These are phyloP conservation scores for Macrotrachela quadricornifera DNA, from an alignment of 1,140 invertebrate species.

Conservation along the genomic window DNA sequence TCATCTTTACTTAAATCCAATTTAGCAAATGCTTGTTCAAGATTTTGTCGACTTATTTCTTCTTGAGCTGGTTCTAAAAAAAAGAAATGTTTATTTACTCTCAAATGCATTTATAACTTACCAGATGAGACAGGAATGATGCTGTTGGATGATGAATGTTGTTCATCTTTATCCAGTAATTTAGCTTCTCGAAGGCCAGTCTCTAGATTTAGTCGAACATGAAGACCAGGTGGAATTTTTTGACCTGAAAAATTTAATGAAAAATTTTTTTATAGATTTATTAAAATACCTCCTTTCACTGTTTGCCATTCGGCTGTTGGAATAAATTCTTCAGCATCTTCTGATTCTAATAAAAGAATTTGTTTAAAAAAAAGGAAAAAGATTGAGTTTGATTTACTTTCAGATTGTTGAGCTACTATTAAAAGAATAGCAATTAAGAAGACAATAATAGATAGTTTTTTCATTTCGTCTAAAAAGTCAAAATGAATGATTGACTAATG, in stretches of 20 bases:
- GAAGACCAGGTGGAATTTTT: slow-evolving; percentile 45
- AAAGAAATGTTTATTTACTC: too few relatives aligned
- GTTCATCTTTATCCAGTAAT: slow-evolving; percentile 36
- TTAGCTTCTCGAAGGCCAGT: slow-evolving; percentile 51
- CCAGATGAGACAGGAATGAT: too few relatives aligned
- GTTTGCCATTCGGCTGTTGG: slow-evolving; percentile 28
- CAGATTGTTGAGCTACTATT: too few relatives aligned
- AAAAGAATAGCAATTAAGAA: too few relatives aligned
- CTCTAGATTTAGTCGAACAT: slow-evolving; percentile 48
- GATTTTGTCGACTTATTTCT: not conserved
- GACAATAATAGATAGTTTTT: too few relatives aligned
- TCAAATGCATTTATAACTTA: too few relatives aligned
- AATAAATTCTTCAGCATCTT: slow-evolving; percentile 21
- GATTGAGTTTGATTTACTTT: too few relatives aligned
- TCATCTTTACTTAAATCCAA: slow-evolving; percentile 5
- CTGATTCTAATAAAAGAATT: too few relatives aligned
- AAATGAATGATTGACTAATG: too few relatives aligned
- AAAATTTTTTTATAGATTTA: not conserved
- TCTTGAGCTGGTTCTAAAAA: too few relatives aligned
- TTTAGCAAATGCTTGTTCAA: slow-evolving; percentile 6
- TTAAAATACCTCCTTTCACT: slow-evolving; percentile 17
- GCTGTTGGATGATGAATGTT: not conserved
- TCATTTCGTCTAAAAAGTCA: too few relatives aligned
- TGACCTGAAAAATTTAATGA: slow-evolving; percentile 33
- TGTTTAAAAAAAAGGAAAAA: too few relatives aligned